A percentile compares a stretch with the other conserved stretches of the same genome.
Evolutionary conservation across 2,113 vertebrate species (phyloP).

Genomic region (Tupaia chinensis): DNA sequence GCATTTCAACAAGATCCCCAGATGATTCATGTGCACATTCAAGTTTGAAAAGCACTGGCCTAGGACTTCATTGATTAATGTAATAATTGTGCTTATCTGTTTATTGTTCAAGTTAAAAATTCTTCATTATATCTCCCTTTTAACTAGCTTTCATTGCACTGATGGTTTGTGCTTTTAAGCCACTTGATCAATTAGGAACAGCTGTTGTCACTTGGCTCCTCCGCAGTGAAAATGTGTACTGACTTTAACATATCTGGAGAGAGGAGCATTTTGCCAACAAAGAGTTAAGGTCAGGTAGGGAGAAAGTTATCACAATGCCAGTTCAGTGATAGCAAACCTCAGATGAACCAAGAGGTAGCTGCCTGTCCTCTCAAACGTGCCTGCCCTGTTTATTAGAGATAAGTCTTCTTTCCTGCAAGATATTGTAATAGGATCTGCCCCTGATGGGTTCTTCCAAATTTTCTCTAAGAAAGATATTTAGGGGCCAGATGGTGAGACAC

Average conservation of each 20-base stretch:
- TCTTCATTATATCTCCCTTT: constrained; percentile 2
- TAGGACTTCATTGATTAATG: background rate
- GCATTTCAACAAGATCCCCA: background rate
- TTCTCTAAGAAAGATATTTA: background rate
- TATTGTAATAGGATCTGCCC: background rate
- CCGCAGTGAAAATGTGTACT: background rate
- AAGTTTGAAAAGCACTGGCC: background rate
- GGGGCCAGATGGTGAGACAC: too few species aligned
- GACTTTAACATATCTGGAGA: background rate
- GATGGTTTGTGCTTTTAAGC: background rate
- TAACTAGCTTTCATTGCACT: background rate
- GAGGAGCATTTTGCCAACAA: background rate
- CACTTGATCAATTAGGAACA: background rate
- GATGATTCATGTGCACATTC: background rate
- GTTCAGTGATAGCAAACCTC: background rate
- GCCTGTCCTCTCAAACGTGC: background rate
- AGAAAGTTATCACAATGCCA: background rate
- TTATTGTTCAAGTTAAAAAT: constrained; percentile 22
- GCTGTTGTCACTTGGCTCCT: background rate
- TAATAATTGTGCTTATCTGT: constrained; percentile 4
- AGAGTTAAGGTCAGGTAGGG: background rate
- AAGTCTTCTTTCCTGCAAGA: background rate
- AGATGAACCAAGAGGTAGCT: background rate
- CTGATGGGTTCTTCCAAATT: background rate
- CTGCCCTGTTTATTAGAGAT: background rate